Percentiles rank a stretch among this genome's conserved stretches.
Conservation (phyloP, 2,888 invertebrate species). For the Papilio elwesi region DNA sequence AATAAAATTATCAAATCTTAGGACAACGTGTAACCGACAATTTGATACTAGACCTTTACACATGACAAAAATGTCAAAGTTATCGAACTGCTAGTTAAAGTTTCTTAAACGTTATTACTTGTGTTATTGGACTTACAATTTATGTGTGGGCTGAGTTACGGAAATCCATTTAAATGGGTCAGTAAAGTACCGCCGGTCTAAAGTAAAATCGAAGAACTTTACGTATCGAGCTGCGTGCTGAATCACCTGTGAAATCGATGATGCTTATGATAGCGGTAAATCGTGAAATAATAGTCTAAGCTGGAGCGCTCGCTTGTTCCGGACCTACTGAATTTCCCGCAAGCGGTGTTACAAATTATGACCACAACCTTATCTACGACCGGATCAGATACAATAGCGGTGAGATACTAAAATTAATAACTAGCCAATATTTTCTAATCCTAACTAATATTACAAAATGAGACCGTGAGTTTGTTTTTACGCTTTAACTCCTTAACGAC, state of each 20-base stretch:
- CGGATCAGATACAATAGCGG: conserved; percentile 33
- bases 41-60: too few species aligned
- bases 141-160: too few species aligned
- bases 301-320: conserved; percentile 64
- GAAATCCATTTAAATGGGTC: background rate
- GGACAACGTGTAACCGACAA: too few species aligned
- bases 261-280: conserved; percentile 37
- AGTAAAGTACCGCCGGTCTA: conserved; percentile 2
- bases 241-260: conserved; percentile 36
- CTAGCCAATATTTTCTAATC: too few species aligned
- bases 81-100: too few species aligned
- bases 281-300: conserved; percentile 48
- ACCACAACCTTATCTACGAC: conserved; percentile 15
- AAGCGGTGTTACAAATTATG: conserved; percentile 38
- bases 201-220: conserved; percentile 31
- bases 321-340: conserved; percentile 66
- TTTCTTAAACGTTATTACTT: too few species aligned
- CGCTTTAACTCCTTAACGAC: too few species aligned
- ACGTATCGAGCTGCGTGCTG: conserved; percentile 21
- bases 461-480: too few species aligned
- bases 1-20: too few species aligned
- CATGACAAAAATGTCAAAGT: too few species aligned
- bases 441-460: too few species aligned
- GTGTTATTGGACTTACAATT: too few species aligned
- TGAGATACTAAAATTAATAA: background rate